Percentiles rank a stretch among this genome's conserved stretches.
phyloP scores from a whole-genome alignment of 2,797 vertebrate species.

The Phataginus tricuspis region DNA sequence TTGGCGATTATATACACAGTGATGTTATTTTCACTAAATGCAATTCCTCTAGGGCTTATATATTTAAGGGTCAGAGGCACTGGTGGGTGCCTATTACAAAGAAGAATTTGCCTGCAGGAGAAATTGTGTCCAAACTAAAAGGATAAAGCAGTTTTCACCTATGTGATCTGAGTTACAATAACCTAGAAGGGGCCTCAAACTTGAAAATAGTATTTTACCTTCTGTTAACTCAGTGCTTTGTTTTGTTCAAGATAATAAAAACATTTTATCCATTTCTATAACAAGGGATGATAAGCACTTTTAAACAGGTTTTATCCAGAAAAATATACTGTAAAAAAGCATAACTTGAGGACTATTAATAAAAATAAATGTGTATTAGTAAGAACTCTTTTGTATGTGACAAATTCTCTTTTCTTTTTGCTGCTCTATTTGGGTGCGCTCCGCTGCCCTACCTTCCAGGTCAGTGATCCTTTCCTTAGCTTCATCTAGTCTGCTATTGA shows the following conservation, averaged over 20 bases:
- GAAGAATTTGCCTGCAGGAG: not conserved
- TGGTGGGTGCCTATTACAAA: not conserved
- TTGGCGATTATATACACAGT: not conserved
- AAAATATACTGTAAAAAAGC: not conserved
- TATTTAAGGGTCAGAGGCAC: not conserved
- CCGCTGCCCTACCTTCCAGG: no score
- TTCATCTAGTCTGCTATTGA: no score
- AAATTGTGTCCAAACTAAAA: not conserved
- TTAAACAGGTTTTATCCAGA: not conserved
- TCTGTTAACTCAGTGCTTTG: not conserved
- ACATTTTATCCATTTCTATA: not conserved
- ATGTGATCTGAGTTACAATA: not conserved
- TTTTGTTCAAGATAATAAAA: slow-evolving; percentile 21
- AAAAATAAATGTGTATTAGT: not conserved
- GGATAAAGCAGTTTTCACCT: not conserved
- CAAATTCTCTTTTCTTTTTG: not conserved
- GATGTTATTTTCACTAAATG: not conserved
- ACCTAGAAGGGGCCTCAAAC: not conserved
- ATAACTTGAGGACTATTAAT: not conserved
- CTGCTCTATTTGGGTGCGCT: no score
- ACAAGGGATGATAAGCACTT: not conserved
- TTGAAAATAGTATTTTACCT: not conserved
- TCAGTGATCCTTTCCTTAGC: no score
- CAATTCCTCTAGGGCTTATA: not conserved
- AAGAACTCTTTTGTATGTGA: not conserved